Evolutionary conservation across 2,113 vertebrate genomes (phyloP), one percentile per base, ranked within the genome.

Genomic region (Motacilla alba): DNA sequence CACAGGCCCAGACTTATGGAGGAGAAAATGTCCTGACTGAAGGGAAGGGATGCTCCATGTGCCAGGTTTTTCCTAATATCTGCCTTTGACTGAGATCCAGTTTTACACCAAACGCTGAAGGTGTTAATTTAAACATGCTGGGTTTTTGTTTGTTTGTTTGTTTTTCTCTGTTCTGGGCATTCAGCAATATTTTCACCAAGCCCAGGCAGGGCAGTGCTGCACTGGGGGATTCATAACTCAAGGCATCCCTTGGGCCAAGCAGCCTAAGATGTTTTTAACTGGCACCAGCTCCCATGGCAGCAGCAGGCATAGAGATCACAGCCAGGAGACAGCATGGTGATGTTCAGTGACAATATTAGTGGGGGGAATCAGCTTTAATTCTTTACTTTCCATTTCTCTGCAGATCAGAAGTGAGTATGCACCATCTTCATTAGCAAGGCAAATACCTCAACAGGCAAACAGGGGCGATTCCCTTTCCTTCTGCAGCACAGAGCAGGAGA

Each of bases 311-410:
- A 62, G 60, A 92, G 82, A 95, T 83, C 53, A 55, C 76, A 93
- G 94, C 89, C 93, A 69, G 93, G 87, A 96, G 89, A 93, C 78
- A 69, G 50, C 15, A 18, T 73, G 37, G 43, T 53, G 94, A 81
- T 90, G 93, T 41, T 95, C 93, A 80, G 64, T 85, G 95, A 96
- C 94, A 94, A 74, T 69, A 46, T 87, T 78, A 87, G 90, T 90
- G 75, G 72, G 90, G 87, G 86, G 94, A 97, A 97, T 98, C 94
- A 93, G 95, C 95, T 97, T 96, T 96, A 87, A 97, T 96, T 96
- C 95, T 93, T 92, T 58, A 79, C 72, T 93, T 95, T 44, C 88
- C 90, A 93, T 94, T 97, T 94, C 94, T 95, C 35, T 16, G 93
- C 72, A 91, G 95, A 91, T 76, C 50, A 80, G 59, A 81, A 83